These are phyloP conservation scores for Biston betularia DNA, from an alignment of 2,888 invertebrate species.

Conservation along the genomic window DNA sequence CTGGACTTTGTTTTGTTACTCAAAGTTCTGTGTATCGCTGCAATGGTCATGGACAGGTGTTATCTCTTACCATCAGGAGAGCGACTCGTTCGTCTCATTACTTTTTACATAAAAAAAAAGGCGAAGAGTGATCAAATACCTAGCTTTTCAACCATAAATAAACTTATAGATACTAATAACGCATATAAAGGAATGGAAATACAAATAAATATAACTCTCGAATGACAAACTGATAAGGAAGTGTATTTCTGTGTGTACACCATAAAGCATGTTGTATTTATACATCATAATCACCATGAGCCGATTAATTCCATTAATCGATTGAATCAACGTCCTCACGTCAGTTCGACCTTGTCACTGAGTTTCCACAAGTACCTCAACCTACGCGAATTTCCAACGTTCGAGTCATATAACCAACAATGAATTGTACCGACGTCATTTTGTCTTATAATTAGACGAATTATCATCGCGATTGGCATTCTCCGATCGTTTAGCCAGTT, in stretches of 20 bases:
- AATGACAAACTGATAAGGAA: constrained; percentile 1
- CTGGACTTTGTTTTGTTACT: too few species aligned
- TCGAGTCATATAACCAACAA: constrained; percentile 57
- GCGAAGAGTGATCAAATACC: too few species aligned
- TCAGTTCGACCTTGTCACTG: constrained; percentile 53
- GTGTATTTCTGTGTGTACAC: neutral
- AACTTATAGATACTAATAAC: too few species aligned
- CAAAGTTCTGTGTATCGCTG: too few species aligned
- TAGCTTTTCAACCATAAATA: neutral
- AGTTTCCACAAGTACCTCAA: constrained; percentile 56
- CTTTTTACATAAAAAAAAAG: too few species aligned
- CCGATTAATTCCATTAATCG: constrained; percentile 40
- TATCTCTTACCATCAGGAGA: too few species aligned
- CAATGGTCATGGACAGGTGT: too few species aligned
- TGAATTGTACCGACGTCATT: constrained; percentile 51
- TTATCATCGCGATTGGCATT: constrained; percentile 44
- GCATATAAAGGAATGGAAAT: neutral
- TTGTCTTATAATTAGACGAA: constrained; percentile 54
- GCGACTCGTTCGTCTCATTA: too few species aligned
- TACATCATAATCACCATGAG: constrained; percentile 4
- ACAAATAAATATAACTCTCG: neutral
- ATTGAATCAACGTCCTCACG: constrained; percentile 43
- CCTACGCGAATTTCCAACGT: constrained; percentile 60
- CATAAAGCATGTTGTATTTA: neutral
- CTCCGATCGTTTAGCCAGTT: constrained; percentile 30